These are phyloP conservation scores for Unio delphinus DNA, from an alignment of 2,888 invertebrate genomes.

Conservation along the genomic window DNA sequence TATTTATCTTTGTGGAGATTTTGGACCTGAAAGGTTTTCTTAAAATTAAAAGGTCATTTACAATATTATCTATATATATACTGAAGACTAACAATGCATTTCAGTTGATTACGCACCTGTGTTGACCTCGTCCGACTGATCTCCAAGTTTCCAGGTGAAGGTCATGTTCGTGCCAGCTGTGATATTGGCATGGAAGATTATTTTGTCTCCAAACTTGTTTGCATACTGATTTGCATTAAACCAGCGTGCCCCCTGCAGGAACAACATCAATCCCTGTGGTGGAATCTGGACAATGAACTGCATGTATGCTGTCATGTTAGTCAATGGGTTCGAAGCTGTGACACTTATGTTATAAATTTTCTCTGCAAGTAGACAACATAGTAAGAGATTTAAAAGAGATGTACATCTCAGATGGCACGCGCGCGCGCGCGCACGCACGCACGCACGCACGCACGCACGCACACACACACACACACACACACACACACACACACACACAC, in stretches of 20 bases:
- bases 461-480: too few species aligned
- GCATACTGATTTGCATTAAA: conserved; percentile 17
- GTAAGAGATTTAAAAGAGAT: neutral
- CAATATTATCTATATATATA: too few species aligned
- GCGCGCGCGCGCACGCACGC: too few species aligned
- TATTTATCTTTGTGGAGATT: too few species aligned
- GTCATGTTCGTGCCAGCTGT: conserved; percentile 61
- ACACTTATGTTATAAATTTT: conserved; percentile 61
- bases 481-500: too few species aligned
- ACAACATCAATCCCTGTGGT: conserved; percentile 43
- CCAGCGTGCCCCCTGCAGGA: conserved; percentile 11
- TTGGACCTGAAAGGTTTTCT: too few species aligned
- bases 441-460: too few species aligned
- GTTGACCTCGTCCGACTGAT: conserved; percentile 48
- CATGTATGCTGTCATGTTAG: conserved; percentile 50
- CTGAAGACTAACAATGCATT: too few species aligned
- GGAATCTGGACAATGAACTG: conserved; percentile 63
- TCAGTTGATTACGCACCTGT: conserved; percentile 12
- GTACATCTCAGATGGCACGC: neutral
- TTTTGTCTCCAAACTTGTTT: conserved; percentile 43
- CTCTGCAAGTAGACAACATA: conserved; percentile 48
- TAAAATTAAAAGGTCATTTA: too few species aligned
- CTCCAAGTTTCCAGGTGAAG: conserved; percentile 66
- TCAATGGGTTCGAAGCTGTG: conserved; percentile 61
- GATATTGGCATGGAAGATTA: conserved; percentile 44